Conservation (phyloP, 2,797 vertebrate species). For the Neostethus bicornis region DNA sequence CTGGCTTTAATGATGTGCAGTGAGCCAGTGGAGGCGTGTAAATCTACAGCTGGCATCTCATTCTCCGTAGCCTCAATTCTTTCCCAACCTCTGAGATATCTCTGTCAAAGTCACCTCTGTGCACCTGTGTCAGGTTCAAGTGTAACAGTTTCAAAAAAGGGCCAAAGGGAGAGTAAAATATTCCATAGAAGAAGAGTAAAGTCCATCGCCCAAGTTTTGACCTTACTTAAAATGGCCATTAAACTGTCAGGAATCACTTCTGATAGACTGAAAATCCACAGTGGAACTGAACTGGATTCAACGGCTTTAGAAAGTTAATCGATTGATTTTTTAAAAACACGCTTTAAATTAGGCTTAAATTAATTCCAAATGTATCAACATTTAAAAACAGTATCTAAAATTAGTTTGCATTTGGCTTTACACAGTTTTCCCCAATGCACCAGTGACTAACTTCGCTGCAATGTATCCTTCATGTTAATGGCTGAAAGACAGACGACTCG, state of each 20-base stretch:
- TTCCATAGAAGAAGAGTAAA: constrained; percentile 3
- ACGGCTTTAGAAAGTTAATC: too few relatives aligned
- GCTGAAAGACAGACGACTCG: too few relatives aligned
- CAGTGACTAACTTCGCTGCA: too few relatives aligned
- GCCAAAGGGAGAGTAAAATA: constrained; percentile 7
- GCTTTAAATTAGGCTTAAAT: too few relatives aligned
- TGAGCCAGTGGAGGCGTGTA: constrained; percentile 72
- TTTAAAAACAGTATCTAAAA: too few relatives aligned
- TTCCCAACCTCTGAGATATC: constrained; percentile 55
- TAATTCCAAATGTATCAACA: too few relatives aligned
- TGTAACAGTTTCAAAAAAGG: constrained; percentile 31
- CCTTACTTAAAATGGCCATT: constrained; percentile 7
- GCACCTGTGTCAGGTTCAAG: constrained; percentile 53
- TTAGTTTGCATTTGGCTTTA: constrained; percentile 31
- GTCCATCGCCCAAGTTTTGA: constrained; percentile 1
- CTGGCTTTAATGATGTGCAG: constrained; percentile 79
- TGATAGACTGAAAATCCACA: too few relatives aligned
- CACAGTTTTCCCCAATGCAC: neutral
- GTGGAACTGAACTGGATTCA: too few relatives aligned
- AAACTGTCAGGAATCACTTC: neutral
- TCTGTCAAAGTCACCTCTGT: constrained; percentile 70
- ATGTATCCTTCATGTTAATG: too few relatives aligned
- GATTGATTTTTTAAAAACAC: too few relatives aligned
- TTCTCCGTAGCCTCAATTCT: constrained; percentile 61
- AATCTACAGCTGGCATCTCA: constrained; percentile 76